Percentiles rank a stretch among this genome's conserved stretches.
phyloP scores from a whole-genome alignment of 2,888 invertebrate species.

The Aphidoletes aphidimyza region DNA sequence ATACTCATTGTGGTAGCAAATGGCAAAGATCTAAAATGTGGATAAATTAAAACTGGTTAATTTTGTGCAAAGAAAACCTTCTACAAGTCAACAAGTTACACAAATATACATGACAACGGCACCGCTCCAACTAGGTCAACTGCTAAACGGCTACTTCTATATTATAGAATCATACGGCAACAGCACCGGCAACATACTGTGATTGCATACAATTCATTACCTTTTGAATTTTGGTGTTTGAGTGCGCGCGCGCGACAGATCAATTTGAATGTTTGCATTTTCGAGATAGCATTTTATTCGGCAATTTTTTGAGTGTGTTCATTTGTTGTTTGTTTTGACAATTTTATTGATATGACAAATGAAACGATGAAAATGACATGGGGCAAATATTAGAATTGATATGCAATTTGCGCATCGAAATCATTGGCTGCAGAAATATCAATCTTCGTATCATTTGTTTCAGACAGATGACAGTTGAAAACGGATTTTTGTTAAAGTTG shows the following conservation, averaged over 20 bases:
- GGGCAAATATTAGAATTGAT: no score
- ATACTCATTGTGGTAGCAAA: neutral
- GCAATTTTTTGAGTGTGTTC: neutral
- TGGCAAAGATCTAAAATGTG: slow-evolving; percentile 1
- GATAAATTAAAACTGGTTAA: slow-evolving; percentile 12
- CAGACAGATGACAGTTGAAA: no score
- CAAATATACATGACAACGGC: slow-evolving; percentile 14
- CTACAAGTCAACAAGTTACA: slow-evolving; percentile 7
- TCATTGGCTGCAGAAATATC: no score
- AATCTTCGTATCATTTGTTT: no score
- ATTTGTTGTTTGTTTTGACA: neutral
- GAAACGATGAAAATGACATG: no score
- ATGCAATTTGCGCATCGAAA: no score
- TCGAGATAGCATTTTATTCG: no score
- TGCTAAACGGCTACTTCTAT: neutral
- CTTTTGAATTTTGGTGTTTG: neutral
- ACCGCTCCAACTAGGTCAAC: slow-evolving; percentile 19
- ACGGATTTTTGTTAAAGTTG: no score
- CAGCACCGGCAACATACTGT: neutral
- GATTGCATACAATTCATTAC: neutral
- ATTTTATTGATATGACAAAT: neutral
- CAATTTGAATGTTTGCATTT: neutral
- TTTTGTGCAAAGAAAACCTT: neutral
- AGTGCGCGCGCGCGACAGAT: no score
- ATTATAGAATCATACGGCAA: neutral